These are phyloP conservation scores for Pollimyrus isidori DNA, from an alignment of 2,113 vertebrate species.

Conservation along the genomic window DNA sequence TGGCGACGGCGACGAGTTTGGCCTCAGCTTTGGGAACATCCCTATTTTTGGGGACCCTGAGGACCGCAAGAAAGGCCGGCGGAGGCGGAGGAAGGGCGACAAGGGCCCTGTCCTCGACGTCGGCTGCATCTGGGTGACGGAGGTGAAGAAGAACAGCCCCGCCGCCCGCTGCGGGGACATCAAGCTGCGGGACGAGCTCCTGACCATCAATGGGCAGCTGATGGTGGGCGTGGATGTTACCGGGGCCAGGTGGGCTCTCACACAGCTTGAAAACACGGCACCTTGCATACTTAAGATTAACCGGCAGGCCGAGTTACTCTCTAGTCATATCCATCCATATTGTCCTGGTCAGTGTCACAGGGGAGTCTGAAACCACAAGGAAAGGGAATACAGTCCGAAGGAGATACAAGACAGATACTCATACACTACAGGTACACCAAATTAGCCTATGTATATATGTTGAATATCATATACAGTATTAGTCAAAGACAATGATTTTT, in stretches of 20 bases:
- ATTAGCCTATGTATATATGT: not conserved
- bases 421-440: not conserved
- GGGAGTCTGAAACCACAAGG: not conserved
- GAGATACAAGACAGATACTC: not conserved
- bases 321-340: not conserved
- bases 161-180: conserved; percentile 75
- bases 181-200: conserved; percentile 80
- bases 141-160: conserved; percentile 82
- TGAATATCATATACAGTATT: not conserved
- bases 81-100: conserved; percentile 65
- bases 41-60: conserved; percentile 87
- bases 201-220: conserved; percentile 86
- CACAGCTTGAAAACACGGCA: not conserved
- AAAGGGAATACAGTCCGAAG: not conserved
- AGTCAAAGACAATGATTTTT: not conserved
- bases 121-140: conserved; percentile 92
- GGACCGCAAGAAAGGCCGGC: conserved; percentile 71
- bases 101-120: conserved; percentile 79
- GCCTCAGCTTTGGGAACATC: conserved; percentile 89
- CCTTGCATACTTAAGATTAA: not conserved
- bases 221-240: conserved; percentile 92
- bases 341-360: not conserved
- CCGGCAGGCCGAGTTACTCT: not conserved
- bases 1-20: conserved; percentile 64
- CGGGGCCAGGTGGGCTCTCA: conserved; percentile 75